Conservation (phyloP, 2,113 vertebrate species). For the Chaenocephalus aceratus region DNA sequence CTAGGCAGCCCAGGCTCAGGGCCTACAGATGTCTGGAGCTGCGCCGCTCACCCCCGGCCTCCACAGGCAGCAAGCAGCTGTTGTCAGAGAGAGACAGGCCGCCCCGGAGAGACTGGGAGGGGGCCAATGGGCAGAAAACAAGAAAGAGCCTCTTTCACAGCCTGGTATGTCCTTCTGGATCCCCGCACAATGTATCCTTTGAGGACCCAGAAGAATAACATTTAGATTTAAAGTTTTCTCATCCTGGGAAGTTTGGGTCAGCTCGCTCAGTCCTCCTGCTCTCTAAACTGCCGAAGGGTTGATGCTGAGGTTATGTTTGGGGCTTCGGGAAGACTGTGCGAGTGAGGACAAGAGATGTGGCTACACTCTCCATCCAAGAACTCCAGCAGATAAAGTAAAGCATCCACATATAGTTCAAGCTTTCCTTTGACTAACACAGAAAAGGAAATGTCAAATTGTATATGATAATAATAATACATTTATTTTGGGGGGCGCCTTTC, state of each 20-base stretch:
- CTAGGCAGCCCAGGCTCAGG: constrained; percentile 70
- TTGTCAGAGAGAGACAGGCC: constrained; percentile 83
- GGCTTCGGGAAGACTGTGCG: constrained; percentile 10
- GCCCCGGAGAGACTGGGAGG: constrained; percentile 81
- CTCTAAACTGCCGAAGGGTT: constrained; percentile 63
- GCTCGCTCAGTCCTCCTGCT: constrained; percentile 62
- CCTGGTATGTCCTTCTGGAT: constrained; percentile 87
- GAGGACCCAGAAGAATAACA: constrained; percentile 87
- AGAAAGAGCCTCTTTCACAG: constrained; percentile 87
- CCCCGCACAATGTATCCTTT: constrained; percentile 87
- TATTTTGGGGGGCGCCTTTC: too few species aligned
- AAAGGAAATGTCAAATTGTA: constrained; percentile 13
- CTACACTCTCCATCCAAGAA: neutral
- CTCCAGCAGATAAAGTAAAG: constrained; percentile 11
- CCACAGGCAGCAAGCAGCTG: constrained; percentile 86
- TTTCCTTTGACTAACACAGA: neutral
- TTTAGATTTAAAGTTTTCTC: constrained; percentile 87
- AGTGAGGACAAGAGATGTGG: constrained; percentile 7
- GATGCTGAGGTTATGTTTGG: constrained; percentile 52
- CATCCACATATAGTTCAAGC: constrained; percentile 5
- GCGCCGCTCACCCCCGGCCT: constrained; percentile 76
- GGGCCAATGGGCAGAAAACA: constrained; percentile 83
- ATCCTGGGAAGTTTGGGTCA: constrained; percentile 83
- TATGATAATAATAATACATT: too few species aligned
- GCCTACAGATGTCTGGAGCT: constrained; percentile 85